Conservation (phyloP, 1,140 invertebrate species). For the Scaptomyza montana region DNA sequence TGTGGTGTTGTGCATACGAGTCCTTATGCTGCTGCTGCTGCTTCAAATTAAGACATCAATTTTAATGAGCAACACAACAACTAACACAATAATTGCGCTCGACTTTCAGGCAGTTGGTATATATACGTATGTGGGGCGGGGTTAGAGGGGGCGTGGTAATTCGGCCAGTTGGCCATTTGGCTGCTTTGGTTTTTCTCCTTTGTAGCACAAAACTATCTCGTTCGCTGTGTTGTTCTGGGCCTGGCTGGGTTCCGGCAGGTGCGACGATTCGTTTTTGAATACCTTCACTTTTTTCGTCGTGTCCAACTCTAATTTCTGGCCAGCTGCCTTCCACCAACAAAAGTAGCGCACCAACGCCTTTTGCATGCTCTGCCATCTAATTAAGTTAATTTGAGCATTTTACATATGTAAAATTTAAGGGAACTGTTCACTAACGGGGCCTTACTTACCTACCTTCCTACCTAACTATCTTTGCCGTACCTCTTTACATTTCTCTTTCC, state of each 20-base stretch:
- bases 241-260: constrained; percentile 70
- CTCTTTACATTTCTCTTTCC: constrained; percentile 26
- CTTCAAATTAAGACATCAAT: constrained; percentile 78
- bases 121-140: not conserved
- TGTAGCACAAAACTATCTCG: constrained; percentile 3
- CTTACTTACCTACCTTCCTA: not conserved
- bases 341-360: constrained; percentile 79
- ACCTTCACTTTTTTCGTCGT: constrained; percentile 56
- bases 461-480: constrained; percentile 1
- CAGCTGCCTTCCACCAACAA: constrained; percentile 37
- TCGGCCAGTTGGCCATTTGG: constrained; percentile 48
- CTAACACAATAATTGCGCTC: constrained; percentile 76
- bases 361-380: constrained; percentile 64
- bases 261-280: constrained; percentile 42
- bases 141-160: constrained; percentile 56
- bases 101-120: constrained; percentile 10
- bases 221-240: constrained; percentile 31
- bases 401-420: constrained; percentile 64
- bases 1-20: constrained; percentile 33
- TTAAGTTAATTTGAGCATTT: constrained; percentile 79
- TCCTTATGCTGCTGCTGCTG: constrained; percentile 39
- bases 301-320: constrained; percentile 58
- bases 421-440: not conserved
- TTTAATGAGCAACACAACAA: constrained; percentile 74
- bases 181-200: constrained; percentile 64